Base-by-base conservation (phyloP, 2,888 invertebrate genomes). In the Adelognathus sp. region DNA sequence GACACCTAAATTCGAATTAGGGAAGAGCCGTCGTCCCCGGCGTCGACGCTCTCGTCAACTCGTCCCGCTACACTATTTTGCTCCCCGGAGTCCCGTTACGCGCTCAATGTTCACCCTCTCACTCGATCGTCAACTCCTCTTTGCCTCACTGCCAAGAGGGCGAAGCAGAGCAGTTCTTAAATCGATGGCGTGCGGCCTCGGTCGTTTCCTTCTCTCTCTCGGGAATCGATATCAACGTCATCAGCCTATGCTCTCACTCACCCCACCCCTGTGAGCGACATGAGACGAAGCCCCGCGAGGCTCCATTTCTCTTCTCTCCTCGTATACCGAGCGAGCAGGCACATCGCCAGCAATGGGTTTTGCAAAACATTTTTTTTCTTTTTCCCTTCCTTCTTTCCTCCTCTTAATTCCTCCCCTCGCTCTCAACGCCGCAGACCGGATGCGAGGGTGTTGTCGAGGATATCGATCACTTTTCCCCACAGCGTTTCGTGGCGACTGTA, bases 1-100 rank as follows among this genome's bases (percentile, higher is more conserved):
- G 84, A 88, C 88, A 88, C 88, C 90, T 89, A 89, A 89, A 90
- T 88, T 88, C 89, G 90, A 89, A 90, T 90, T 89, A 88, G 89
- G 83, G 85, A n/a, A 86, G 64, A 75, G 69, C 60, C n/a, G n/a
- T n/a, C n/a, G n/a, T n/a, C n/a, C 14, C 21, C 52, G 72, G 85
- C 85, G n/a, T 84, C 87, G 83, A 83, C 85, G 83, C 85, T 87
- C 72, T 88, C 85, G 88, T 88, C 88, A 86, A 86, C 84, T 84
- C 84, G 69, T 80, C 78, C 76, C 73, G 36, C n/a, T n/a, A n/a
- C n/a, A 27, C 50, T 31, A 64, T 46, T 29, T 16, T 50, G 29
- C 56, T 46, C 71, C 64, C 56, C 39, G 52, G 58, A 63, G 64
- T 69, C 70, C 58, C 66, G 52, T 74, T 75, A 58, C 64, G 64